Base-by-base conservation (phyloP, 2,888 invertebrate species). In the Siphonodentalium dalli region DNA sequence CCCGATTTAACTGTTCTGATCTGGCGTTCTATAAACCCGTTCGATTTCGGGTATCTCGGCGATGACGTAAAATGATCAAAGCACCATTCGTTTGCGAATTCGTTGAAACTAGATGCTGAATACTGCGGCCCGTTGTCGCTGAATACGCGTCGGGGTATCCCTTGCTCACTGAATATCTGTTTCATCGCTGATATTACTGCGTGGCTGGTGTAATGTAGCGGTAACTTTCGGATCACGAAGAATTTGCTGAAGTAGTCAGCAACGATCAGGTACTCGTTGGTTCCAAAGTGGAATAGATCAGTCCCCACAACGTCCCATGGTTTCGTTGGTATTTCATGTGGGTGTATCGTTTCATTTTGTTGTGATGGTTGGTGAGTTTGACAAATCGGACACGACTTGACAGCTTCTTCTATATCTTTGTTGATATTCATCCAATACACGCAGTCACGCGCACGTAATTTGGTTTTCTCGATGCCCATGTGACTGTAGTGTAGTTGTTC, bases 371-470 rank as follows among this genome's bases (percentile, higher is more conserved):
- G 34, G 28, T 45, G 24, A 23, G 29, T 23, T 21, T 56, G 45
- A 31, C 55, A 61, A 15, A 37, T 55, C 15, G 38, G 18, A 15
- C 52, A 52, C 9, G 24, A 13, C 24, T 45, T 45, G 20, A 34
- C 21, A 3, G 35, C 31, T 2, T 34, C 26, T n/a, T 42, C 41
- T 23, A 61, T 58, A 33, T 48, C 55, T 11, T 20, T 39, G 28
- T 48, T 52, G 11, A 61, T 51, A 13, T 38, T 38, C 5, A 31
- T 27, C 61, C 61, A 59, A 24, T 31, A 61, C 8, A 54, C 48
- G 33, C 33, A 37, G 26, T 38, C 37, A 42, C 31, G 38, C 3
- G 58, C 58, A 27, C 37, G 33, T 5, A 55, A 43, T 3, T 37
- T 29, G 26, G 49, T 48, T 34, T 61, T 59, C 15, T 53, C 53